Conservation (phyloP, 2,797 vertebrate genomes). For the Lacerta viridis region DNA sequence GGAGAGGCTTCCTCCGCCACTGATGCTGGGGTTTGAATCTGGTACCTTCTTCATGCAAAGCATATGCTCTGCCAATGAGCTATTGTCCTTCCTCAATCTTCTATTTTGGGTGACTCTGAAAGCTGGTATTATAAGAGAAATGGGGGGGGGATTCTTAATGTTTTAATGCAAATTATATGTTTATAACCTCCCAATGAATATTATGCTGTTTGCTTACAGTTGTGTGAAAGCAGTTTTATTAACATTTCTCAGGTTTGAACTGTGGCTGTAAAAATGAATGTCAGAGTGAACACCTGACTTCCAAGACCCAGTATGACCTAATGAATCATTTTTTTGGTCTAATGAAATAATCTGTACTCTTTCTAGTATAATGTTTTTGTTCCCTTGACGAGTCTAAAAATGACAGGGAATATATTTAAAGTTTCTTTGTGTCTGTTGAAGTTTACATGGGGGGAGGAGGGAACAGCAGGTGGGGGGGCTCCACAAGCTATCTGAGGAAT, state of each 20-base stretch:
- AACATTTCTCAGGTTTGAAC: neutral
- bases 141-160: neutral
- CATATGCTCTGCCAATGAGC: too few relatives aligned
- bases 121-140: neutral
- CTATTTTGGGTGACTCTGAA: neutral
- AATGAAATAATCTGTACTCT: neutral
- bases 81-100: too few relatives aligned
- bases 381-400: conserved; percentile 14
- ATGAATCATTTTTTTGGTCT: neutral
- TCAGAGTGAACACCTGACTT: neutral
- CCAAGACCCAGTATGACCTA: neutral
- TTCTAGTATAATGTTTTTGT: conserved; percentile 19
- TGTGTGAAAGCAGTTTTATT: neutral
- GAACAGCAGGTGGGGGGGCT: conserved; percentile 17
- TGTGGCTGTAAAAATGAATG: neutral
- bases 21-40: too few relatives aligned
- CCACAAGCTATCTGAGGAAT: conserved; percentile 68
- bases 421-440: neutral
- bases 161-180: neutral
- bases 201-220: neutral
- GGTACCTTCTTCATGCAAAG: too few relatives aligned
- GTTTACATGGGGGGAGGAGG: neutral
- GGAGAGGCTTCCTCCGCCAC: too few relatives aligned
- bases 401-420: conserved; percentile 45
- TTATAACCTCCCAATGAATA: neutral